Evolutionary conservation across 2,888 invertebrate species (phyloP).

Genomic region (Nyleta sp.): DNA sequence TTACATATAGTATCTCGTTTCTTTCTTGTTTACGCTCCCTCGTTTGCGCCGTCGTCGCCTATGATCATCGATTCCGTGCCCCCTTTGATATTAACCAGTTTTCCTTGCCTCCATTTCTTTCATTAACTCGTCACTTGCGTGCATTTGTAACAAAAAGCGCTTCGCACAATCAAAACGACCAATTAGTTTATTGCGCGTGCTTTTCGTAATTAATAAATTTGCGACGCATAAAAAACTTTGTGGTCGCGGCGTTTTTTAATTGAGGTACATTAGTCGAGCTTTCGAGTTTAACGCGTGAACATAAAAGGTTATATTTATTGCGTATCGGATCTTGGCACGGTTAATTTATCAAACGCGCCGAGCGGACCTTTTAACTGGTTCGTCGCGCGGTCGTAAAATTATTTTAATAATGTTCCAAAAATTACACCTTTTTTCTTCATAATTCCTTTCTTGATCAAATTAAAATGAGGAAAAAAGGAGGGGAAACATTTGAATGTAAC

Average conservation of each 20-base stretch:
- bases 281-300: constrained; percentile 54
- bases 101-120: too few species aligned
- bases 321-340: constrained; percentile 59
- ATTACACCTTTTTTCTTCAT: background rate
- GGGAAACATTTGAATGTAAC: too few species aligned
- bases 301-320: constrained; percentile 63
- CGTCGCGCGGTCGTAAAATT: constrained; percentile 33
- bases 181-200: background rate
- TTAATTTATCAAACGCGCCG: constrained; percentile 65
- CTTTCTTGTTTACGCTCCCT: constrained; percentile 73
- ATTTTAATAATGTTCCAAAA: constrained; percentile 14
- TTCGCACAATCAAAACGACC: background rate
- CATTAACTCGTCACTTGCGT: too few species aligned
- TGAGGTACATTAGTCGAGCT: constrained; percentile 55
- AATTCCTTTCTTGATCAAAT: too few species aligned
- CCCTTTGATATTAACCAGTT: constrained; percentile 34
- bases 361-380: constrained; percentile 43
- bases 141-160: too few species aligned
- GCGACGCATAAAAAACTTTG: constrained; percentile 6
- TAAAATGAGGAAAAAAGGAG: too few species aligned
- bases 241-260: constrained; percentile 46
- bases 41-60: constrained; percentile 52
- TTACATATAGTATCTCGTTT: constrained; percentile 77
- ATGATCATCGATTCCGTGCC: constrained; percentile 31
- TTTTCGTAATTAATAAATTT: constrained; percentile 25